These are phyloP conservation scores for Xiphorhynchus erythropygius DNA, from an alignment of 2,797 vertebrate species.

Conservation along the genomic window DNA sequence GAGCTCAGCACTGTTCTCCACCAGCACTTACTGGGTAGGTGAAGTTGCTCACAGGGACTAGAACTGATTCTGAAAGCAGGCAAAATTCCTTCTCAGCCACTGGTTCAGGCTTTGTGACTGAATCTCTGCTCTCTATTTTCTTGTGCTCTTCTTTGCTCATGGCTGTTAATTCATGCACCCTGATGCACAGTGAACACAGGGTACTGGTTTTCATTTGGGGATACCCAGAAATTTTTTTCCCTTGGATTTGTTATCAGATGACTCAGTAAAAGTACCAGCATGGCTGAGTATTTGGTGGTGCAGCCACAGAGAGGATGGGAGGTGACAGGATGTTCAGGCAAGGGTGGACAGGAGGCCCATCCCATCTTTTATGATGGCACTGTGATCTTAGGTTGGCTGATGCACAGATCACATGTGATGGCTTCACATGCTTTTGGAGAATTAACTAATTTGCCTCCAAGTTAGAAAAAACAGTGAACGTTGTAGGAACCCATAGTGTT, in stretches of 20 bases:
- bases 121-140: not conserved
- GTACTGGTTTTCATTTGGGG: not conserved
- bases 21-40: slow-evolving; percentile 89
- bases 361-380: not conserved
- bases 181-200: not conserved
- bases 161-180: not conserved
- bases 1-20: slow-evolving; percentile 87
- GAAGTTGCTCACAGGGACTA: not conserved
- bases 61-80: not conserved
- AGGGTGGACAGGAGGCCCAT: not conserved
- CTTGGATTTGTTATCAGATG: not conserved
- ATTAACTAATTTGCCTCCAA: not conserved
- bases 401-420: not conserved
- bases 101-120: not conserved
- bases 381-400: not conserved
- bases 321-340: not conserved
- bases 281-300: not conserved
- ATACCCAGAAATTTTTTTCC: not conserved
- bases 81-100: not conserved
- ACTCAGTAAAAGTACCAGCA: not conserved
- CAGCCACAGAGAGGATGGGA: not conserved
- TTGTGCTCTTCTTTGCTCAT: not conserved
- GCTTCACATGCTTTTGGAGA: not conserved
- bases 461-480: not conserved
- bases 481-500: not conserved